A percentile compares a stretch with the other conserved stretches of the same genome.
phyloP scores from a whole-genome alignment of 2,797 vertebrate species.

The Sebastolobus altivelis region DNA sequence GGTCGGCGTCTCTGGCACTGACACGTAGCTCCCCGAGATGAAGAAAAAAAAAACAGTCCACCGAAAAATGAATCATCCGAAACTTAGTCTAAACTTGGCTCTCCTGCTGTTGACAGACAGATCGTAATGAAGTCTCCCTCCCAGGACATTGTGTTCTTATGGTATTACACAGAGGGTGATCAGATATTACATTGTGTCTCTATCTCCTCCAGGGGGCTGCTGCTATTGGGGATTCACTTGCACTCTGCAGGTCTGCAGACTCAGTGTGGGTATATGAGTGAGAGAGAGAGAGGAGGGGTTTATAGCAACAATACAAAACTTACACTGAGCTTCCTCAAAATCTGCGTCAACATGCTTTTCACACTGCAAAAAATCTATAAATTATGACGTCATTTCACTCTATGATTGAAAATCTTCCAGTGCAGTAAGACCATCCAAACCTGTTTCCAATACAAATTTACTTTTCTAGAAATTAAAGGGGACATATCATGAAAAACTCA shows the following conservation, averaged over 20 bases:
- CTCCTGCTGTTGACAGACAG: conserved; percentile 62
- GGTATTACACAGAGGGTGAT: conserved; percentile 67
- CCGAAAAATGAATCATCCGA: conserved; percentile 67
- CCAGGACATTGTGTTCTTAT: conserved; percentile 61
- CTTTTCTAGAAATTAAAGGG: background rate
- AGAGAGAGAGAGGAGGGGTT: background rate
- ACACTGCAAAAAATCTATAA: background rate
- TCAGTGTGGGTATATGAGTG: conserved; percentile 16
- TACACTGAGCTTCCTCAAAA: background rate
- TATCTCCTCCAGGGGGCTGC: conserved; percentile 48
- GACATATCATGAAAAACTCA: background rate
- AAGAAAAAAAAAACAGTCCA: conserved; percentile 31
- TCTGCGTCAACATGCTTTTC: background rate
- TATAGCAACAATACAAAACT: conserved; percentile 8
- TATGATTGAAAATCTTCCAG: background rate
- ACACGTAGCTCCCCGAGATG: conserved; percentile 53
- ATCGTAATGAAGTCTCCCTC: conserved; percentile 69
- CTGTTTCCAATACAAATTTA: background rate
- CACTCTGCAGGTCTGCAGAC: conserved; percentile 16
- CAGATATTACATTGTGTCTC: conserved; percentile 65
- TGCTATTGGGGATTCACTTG: conserved; percentile 24
- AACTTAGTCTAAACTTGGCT: conserved; percentile 72
- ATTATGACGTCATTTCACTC: background rate
- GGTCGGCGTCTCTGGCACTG: conserved; percentile 61
- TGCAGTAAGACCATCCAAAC: background rate